Evolutionary conservation across 2,888 invertebrate species (phyloP), one percentile per base, ranked within the genome.

Genomic region (Gerris lacustris): DNA sequence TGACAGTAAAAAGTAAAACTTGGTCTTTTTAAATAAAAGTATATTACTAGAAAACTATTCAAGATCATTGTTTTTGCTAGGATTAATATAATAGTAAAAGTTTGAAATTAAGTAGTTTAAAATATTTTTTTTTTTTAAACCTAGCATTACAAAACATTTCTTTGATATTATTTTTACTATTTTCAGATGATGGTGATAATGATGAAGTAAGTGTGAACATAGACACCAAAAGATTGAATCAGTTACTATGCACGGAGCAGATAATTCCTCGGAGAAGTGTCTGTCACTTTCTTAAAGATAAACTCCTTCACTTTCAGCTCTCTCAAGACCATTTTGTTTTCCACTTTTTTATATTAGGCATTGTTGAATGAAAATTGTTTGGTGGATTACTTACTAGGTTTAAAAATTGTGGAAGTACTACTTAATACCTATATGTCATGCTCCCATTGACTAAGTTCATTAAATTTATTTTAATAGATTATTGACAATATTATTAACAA

Each of bases 221-320:
- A 15, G 62, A 62, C n/a, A 15, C 62, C n/a, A 62, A 62, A 62
- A 62, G 62, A n/a, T n/a, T 62, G 62, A 62, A 11, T 15, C 62
- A 62, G 62, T 62, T 62, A 62, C 62, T 62, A 4, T 11, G 11
- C 15, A 62, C 62, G 5, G 62, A 62, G 62, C 62, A 62, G n/a
- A 62, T 62, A 15, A 62, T 4, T n/a, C 62, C 62, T 62, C 11
- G n/a, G 62, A 15, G 15, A 15, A n/a, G 15, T n/a, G n/a, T 15
- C n/a, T 62, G 62, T 62, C 11, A 62, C 62, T 62, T 62, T n/a
- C 62, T 62, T n/a, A n/a, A 62, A 15, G 62, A 62, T 11, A 62
- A 62, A 62, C n/a, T 62, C 4, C 62, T 62, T 62, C 62, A 62
- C n/a, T 62, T 62, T 62, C 62, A 62, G 11, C n/a, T 62, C n/a